Base-by-base conservation (phyloP, 35 echinoderm and acorn worm genomes). In the Strongylocentrotus purpuratus region DNA sequence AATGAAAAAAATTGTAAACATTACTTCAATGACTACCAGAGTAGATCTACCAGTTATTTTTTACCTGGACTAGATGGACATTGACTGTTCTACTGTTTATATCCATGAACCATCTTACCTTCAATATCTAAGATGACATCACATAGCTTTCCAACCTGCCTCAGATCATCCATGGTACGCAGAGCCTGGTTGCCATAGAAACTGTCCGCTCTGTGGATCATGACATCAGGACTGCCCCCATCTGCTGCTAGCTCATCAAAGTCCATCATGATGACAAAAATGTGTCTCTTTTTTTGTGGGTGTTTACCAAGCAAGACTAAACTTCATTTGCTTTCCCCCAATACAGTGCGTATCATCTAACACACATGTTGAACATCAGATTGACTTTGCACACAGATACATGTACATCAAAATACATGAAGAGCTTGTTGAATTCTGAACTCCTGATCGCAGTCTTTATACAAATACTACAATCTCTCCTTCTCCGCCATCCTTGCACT, bases 191-290 rank as follows among this genome's bases (percentile, higher is more conserved):
- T 85, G 31, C 97, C 94, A 94, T 96, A 96, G 61, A 95, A 86
- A 33, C 96, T 94, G 33, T 96, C 59, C 18, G 97, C 97, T 17
- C 95, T 48, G 94, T 97, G 97, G 33, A 96, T 55, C 93, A 96
- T 96, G 50, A 97, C 88, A 45, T 96, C 95, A 33, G 78, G 46
- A 47, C 91, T 86, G 48, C 94, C 33, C 45, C 31, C 86, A 60
- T 97, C 95, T 47, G 48, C 45, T 33, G n/a, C 91, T 1, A 96
- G 65, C 86, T 97, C 95, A 90, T 97, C 97, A 93, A 96, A 97
- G 61, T 97, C 97, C 97, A 97, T 96, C 97, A 94, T 97, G 46
- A n/a, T 96, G 46, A 33, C 85, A 93, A 15, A 78, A n/a, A 14
- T 7, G 0, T 78, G 28, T 78, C 28, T 78, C 7, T 25, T n/a